These are phyloP conservation scores for Clusia tigrina DNA, from an alignment of 2,888 invertebrate genomes.

Conservation along the genomic window DNA sequence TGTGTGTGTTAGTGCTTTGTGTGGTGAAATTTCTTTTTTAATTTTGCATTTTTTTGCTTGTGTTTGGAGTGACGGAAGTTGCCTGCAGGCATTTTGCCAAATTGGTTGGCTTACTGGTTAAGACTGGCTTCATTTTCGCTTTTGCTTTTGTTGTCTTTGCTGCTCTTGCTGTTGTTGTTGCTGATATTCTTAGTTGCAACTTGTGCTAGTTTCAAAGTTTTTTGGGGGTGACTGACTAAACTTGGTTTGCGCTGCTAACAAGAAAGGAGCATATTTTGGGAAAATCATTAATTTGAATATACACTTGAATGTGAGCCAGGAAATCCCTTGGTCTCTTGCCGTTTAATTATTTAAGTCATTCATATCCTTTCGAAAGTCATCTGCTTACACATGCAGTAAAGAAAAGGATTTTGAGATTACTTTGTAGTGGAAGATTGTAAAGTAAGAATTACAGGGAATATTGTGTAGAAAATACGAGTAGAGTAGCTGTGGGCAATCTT, in stretches of 20 bases:
- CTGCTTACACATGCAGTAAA: too few relatives aligned
- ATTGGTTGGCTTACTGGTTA: conserved; percentile 24
- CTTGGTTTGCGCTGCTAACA: not conserved
- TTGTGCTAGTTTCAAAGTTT: conserved; percentile 7
- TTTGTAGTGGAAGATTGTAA: too few relatives aligned
- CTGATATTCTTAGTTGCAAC: not conserved
- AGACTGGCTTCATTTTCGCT: conserved; percentile 16
- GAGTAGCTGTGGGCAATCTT: too few relatives aligned
- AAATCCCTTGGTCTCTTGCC: too few relatives aligned
- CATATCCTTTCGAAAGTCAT: too few relatives aligned
- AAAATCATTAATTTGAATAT: conserved; percentile 24
- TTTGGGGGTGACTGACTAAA: not conserved
- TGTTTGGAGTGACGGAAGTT: not conserved
- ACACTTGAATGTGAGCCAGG: too few relatives aligned
- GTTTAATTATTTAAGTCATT: too few relatives aligned
- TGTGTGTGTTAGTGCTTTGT: not conserved
- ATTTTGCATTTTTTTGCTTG: not conserved
- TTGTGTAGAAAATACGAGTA: too few relatives aligned
- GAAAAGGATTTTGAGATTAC: too few relatives aligned
- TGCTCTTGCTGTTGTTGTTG: not conserved
- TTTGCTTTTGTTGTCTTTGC: conserved; percentile 15
- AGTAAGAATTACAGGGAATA: too few relatives aligned
- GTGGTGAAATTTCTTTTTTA: not conserved
- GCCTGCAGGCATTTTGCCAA: conserved; percentile 29
- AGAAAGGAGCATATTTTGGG: conserved; percentile 17